Evolutionary conservation across 1,140 invertebrate species (phyloP), one percentile per base, ranked within the genome.

Genomic region (Lepidurus packardi): DNA sequence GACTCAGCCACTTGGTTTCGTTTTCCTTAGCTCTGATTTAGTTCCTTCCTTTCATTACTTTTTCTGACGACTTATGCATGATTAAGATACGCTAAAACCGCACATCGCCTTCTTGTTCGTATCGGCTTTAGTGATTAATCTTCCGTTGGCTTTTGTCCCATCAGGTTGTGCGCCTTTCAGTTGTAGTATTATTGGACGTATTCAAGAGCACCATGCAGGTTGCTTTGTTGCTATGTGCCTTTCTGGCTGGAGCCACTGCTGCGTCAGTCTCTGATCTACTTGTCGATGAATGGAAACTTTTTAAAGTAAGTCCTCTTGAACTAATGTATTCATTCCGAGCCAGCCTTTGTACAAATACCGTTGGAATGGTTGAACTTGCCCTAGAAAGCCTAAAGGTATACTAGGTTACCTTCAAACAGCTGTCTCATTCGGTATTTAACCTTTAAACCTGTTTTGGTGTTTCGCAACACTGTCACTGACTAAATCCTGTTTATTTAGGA

Each of bases 221-320:
- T 79, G 42, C 34, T 25, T 25, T 73, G n/a, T 25, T 74, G 43
- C 44, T 80, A 65, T 34, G 21, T 10, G 53, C 73, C 41, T 43
- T 74, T 16, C 21, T 80, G 41, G 75, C 42, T 43, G 21, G 73
- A n/a, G 43, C 47, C 43, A n/a, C 43, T 13, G 79, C 79, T 44
- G 75, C 77, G 25, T 80, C 79, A 11, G 73, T 80, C n/a, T 74
- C 25, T 8, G 74, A 80, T 10, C 73, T 80, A 21, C 76, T 80
- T 24, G 73, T 73, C 41, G 79, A 80, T 73, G 79, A 80, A 44
- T 80, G 79, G 79, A 65, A 80, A 74, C 75, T 80, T 13, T 80
- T 73, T 43, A 80, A 80, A 74, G 79, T 80, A 78, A 45, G 25
- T 45, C 0, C 34, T 10, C 9, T 11, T 43, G n/a, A 45, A 16